Evolutionary conservation across 2,113 vertebrate genomes (phyloP).

Genomic region (Odocoileus hemionus): DNA sequence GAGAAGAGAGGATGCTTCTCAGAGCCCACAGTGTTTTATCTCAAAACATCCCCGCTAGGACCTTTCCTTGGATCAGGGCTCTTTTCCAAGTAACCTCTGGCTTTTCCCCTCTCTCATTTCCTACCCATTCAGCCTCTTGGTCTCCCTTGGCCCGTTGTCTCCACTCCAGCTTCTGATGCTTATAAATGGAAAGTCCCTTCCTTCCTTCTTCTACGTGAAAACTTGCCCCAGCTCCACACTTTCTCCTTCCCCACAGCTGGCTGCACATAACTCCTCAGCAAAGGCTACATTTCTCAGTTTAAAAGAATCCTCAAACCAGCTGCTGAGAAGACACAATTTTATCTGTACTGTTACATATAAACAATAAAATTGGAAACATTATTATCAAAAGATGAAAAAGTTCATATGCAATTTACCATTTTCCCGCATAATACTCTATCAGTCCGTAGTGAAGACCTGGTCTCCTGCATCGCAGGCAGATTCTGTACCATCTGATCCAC

Average conservation of each 20-base stretch:
- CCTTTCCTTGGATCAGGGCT: neutral
- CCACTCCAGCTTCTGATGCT: neutral
- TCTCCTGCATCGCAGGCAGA: neutral
- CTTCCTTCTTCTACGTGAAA: neutral
- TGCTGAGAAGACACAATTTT: slow-evolving; percentile 14
- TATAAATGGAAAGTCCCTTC: neutral
- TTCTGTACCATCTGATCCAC: neutral
- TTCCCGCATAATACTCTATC: neutral
- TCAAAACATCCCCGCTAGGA: neutral
- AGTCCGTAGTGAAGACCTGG: neutral
- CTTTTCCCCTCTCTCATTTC: neutral
- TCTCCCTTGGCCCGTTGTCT: neutral
- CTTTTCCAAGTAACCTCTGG: neutral
- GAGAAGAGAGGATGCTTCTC: neutral
- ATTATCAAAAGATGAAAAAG: slow-evolving; percentile 29
- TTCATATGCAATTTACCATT: neutral
- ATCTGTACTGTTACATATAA: neutral
- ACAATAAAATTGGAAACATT: slow-evolving; percentile 3
- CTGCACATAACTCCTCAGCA: neutral
- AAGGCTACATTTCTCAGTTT: neutral
- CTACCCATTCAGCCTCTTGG: neutral
- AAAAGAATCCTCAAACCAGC: slow-evolving; percentile 8
- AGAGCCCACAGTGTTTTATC: neutral
- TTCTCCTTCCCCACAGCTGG: neutral
- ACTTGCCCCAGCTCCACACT: neutral